These are phyloP conservation scores for Odiellus spinosus DNA, from an alignment of 2,888 invertebrate species.

Conservation along the genomic window DNA sequence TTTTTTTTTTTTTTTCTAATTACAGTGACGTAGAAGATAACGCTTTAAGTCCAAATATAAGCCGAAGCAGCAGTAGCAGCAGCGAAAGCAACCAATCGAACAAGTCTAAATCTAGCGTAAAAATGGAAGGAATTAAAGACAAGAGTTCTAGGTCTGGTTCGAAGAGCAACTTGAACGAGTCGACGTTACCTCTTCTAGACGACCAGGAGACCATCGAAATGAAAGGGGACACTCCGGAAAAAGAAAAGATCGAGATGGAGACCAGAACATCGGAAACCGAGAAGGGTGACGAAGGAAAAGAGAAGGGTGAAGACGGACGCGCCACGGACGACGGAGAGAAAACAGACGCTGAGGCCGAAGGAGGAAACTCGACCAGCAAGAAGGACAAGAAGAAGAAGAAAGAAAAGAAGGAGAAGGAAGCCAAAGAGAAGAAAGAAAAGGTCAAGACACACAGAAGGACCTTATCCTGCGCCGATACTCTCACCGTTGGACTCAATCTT, in stretches of 20 bases:
- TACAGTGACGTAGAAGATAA: no score
- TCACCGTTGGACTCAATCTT: slow-evolving; percentile 28
- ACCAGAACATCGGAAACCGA: slow-evolving; percentile 7
- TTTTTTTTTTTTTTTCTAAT: no score
- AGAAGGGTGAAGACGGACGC: slow-evolving; percentile 18
- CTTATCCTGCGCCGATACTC: slow-evolving; percentile 20
- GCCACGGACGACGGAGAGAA: slow-evolving; percentile 15
- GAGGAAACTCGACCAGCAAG: slow-evolving; percentile 4
- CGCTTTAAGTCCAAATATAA: no score
- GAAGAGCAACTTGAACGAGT: slow-evolving; percentile 24
- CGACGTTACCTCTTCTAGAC: slow-evolving; percentile 22
- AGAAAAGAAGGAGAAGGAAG: slow-evolving; percentile 9
- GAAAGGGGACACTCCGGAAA: slow-evolving; percentile 18
- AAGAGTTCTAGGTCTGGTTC: slow-evolving; percentile 22
- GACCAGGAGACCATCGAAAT: slow-evolving; percentile 6
- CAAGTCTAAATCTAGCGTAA: no score
- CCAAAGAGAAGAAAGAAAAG: slow-evolving; percentile 3
- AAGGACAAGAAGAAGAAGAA: slow-evolving; percentile 16
- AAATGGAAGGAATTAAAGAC: slow-evolving; percentile 9
- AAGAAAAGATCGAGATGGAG: slow-evolving; percentile 23
- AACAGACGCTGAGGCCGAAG: slow-evolving; percentile 8
- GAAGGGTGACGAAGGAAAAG: slow-evolving; percentile 6
- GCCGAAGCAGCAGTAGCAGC: no score
- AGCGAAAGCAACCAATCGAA: no score
- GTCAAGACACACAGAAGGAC: slow-evolving; percentile 12